phyloP scores from a whole-genome alignment of 1,140 invertebrate genomes.

The Temnothorax curvispinosus region DNA sequence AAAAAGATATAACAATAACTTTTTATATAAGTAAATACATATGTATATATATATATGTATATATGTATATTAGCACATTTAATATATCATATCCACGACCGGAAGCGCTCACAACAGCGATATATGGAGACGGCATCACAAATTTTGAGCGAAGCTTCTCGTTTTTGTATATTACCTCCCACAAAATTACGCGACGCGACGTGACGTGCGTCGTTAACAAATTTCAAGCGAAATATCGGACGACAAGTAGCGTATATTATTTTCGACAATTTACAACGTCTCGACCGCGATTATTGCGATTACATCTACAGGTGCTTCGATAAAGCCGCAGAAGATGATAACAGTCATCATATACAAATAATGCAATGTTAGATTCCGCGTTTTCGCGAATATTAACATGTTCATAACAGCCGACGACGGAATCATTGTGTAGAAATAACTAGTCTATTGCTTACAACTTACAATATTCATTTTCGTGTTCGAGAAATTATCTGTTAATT shows the following conservation, averaged over 20 bases:
- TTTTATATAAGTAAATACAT: slow-evolving; percentile 46
- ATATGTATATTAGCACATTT: slow-evolving; percentile 43
- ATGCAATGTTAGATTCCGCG: slow-evolving; percentile 2
- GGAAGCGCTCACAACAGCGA: slow-evolving; percentile 7
- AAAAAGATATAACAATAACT: background rate
- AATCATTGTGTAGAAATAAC: slow-evolving; percentile 15
- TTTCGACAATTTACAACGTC: background rate
- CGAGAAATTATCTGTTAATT: slow-evolving; percentile 18
- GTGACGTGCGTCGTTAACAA: background rate
- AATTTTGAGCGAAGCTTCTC: slow-evolving; percentile 15
- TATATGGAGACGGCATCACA: background rate
- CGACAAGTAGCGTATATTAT: slow-evolving; percentile 8
- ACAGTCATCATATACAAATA: slow-evolving; percentile 18
- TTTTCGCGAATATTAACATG: slow-evolving; percentile 26
- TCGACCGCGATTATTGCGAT: slow-evolving; percentile 6
- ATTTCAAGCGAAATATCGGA: slow-evolving; percentile 7
- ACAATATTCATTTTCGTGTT: background rate
- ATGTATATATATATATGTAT: background rate
- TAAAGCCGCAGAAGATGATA: slow-evolving; percentile 24
- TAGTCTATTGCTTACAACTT: slow-evolving; percentile 38
- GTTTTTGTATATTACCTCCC: background rate
- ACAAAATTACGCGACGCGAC: slow-evolving; percentile 12
- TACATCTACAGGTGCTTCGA: slow-evolving; percentile 10
- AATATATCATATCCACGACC: slow-evolving; percentile 19
- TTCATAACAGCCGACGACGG: background rate